Percentiles rank a stretch among this genome's conserved stretches.
Conservation (phyloP, 2,888 invertebrate genomes). For the Cataglyphis cursor region DNA sequence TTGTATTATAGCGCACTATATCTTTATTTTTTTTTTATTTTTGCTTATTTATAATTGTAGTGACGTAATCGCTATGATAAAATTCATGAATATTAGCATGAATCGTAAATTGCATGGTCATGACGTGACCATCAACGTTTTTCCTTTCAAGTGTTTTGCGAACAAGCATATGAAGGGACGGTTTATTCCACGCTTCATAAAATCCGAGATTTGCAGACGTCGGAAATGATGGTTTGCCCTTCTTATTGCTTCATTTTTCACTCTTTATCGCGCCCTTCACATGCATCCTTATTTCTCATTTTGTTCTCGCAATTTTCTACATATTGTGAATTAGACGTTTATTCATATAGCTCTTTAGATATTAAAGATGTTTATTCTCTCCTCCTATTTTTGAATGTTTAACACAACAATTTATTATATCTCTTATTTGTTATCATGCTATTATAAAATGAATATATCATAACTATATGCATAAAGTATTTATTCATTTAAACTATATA, state of each 20-base stretch:
- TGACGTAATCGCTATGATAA: not conserved
- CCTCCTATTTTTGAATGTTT: not conserved
- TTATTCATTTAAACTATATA: not conserved
- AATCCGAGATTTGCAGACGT: slow-evolving; percentile 70
- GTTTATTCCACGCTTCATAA: slow-evolving; percentile 53
- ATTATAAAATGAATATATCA: not conserved
- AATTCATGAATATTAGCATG: not conserved
- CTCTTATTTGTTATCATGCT: not conserved
- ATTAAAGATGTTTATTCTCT: slow-evolving; percentile 7
- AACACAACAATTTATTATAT: not conserved
- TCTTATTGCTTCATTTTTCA: slow-evolving; percentile 44
- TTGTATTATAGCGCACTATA: not conserved
- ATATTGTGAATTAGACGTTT: not conserved
- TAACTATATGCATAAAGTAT: not conserved
- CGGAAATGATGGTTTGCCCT: slow-evolving; percentile 66
- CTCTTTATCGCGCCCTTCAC: not conserved
- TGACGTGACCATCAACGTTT: slow-evolving; percentile 34
- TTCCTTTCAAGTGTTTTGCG: slow-evolving; percentile 35
- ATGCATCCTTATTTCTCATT: slow-evolving; percentile 20
- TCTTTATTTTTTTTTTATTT: not conserved
- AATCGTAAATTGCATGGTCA: slow-evolving; percentile 35
- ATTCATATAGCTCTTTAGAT: slow-evolving; percentile 4
- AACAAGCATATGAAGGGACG: slow-evolving; percentile 22
- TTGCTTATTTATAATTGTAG: not conserved
- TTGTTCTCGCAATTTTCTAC: slow-evolving; percentile 16